phyloP scores from a whole-genome alignment of 2,888 invertebrate species.

The Cerastoderma edule region DNA sequence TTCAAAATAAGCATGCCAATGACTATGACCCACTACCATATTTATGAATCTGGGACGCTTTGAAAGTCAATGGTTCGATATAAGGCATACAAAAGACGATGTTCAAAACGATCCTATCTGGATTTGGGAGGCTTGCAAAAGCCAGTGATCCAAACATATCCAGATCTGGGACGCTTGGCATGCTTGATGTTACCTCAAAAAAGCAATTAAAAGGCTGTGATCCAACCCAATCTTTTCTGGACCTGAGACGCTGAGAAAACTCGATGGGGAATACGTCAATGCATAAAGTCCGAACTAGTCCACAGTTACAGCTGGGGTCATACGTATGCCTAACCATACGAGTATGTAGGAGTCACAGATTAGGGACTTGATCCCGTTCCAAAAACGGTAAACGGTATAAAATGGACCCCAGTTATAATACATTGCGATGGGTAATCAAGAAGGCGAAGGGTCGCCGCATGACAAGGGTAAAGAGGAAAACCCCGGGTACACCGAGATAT shows the following conservation, averaged over 20 bases:
- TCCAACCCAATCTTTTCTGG: too few relatives aligned
- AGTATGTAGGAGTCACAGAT: neutral
- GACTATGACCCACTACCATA: too few relatives aligned
- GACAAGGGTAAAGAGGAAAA: neutral
- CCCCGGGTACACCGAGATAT: constrained; percentile 17
- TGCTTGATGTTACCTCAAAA: too few relatives aligned
- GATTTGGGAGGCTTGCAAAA: too few relatives aligned
- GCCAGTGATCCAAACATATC: too few relatives aligned
- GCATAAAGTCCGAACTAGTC: neutral
- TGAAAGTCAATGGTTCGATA: too few relatives aligned
- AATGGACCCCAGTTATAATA: neutral
- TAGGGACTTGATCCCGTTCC: neutral
- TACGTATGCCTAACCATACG: neutral
- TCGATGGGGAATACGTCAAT: neutral
- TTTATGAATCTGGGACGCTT: too few relatives aligned
- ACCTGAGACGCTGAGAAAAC: neutral
- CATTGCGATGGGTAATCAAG: neutral
- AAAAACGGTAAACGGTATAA: neutral
- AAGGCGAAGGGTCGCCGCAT: neutral
- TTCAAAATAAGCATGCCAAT: too few relatives aligned
- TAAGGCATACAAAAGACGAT: too few relatives aligned
- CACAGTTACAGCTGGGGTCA: neutral
- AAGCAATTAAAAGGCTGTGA: too few relatives aligned
- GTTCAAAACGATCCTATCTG: too few relatives aligned
- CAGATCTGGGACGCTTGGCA: too few relatives aligned